Base-by-base conservation (phyloP, 2,888 invertebrate genomes). In the Poecilus cupreus region DNA sequence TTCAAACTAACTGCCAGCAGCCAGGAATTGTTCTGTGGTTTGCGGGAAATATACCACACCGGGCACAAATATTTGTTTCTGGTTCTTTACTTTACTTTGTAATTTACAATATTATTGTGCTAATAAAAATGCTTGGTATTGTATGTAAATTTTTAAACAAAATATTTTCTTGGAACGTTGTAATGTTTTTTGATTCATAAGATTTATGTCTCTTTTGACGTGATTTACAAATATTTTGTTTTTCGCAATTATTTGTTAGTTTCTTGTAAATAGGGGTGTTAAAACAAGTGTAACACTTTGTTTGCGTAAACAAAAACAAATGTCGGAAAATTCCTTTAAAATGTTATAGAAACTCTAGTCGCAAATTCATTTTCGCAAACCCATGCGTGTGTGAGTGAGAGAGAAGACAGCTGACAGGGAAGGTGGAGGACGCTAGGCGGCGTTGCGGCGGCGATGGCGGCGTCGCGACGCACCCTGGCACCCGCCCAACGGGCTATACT, bases 401-500 rank as follows among this genome's bases (percentile, higher is more conserved):
- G 80, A 11, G 22, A 32, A 72, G 81, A 72, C 22, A 68, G 68
- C 39, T 37, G 26, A 16, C 68, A 43, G 37, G 80, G 80, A 78
- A 76, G 76, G 81, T 76, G 77, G 80, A 64, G 78, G 82, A 75
- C 72, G 78, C 76, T 77, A 72, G 74, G 80, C 83, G 83, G 82
- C 82, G 83, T 83, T 82, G 80, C 81, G 68, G 80, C 87, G 86
- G 86, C 86, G 87, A 32, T 3, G 32, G 32, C 32, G 32, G 87
- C 87, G 88, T 86, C 89, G 88, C 60, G 24, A 68, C 64, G 90
- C 90, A 89, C 89, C 89, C 92, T 95, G 95, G 95, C 95, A 90
- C 83, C 85, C 83, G 88, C 93, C 95, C 95, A 95, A 94, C 93
- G 92, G 93, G 92, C 95, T 95, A 95, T 95, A 95, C 94, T 95